These are phyloP conservation scores for Danaus melanippus DNA, from an alignment of 1,140 invertebrate genomes.

Conservation along the genomic window DNA sequence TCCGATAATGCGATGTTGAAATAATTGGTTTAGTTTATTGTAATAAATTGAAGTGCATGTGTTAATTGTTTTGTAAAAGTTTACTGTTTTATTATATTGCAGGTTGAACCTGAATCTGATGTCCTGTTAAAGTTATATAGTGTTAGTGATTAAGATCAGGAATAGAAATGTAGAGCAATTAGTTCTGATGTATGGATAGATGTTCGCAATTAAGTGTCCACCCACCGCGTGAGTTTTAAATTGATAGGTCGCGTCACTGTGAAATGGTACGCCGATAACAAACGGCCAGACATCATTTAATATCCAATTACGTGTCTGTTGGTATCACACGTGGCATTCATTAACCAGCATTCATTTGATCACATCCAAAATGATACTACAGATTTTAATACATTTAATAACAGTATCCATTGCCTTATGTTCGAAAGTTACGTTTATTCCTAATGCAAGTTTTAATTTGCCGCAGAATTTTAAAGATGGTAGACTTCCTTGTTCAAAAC, in stretches of 20 bases:
- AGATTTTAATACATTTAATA: slow-evolving; percentile 26
- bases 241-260: slow-evolving; percentile 31
- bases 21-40: too few relatives aligned
- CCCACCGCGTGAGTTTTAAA: slow-evolving; percentile 25
- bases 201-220: slow-evolving; percentile 23
- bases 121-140: too few relatives aligned
- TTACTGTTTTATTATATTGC: too few relatives aligned
- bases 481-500: slow-evolving; percentile 49
- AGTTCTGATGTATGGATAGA: slow-evolving; percentile 9
- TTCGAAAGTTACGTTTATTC: slow-evolving; percentile 44
- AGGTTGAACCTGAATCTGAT: too few relatives aligned
- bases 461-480: slow-evolving; percentile 45
- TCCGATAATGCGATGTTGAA: too few relatives aligned
- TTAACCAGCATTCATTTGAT: slow-evolving; percentile 29
- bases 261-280: slow-evolving; percentile 38
- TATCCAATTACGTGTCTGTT: slow-evolving; percentile 42
- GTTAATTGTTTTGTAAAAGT: too few relatives aligned
- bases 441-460: slow-evolving; percentile 48
- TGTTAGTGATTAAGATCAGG: too few relatives aligned
- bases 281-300: slow-evolving; percentile 48
- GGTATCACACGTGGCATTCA: slow-evolving; percentile 34
- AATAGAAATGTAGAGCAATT: slow-evolving; percentile 11
- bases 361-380: slow-evolving; percentile 24
- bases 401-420: slow-evolving; percentile 24
- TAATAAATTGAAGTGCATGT: too few relatives aligned